phyloP scores from a whole-genome alignment of 2,797 vertebrate species.

The Tragopan temminckii region DNA sequence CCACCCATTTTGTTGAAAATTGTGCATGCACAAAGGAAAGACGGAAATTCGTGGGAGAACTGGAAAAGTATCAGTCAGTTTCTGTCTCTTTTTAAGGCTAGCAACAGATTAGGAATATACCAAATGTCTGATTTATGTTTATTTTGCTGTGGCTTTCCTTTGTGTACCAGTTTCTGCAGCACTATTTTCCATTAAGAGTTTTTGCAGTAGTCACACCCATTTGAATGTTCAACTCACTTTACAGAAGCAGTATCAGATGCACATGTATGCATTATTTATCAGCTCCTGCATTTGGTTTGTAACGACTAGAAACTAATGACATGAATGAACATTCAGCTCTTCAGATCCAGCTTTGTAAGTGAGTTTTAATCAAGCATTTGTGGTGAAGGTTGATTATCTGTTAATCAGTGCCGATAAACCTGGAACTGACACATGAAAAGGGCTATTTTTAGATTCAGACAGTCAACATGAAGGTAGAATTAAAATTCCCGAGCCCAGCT shows the following conservation, averaged over 20 bases:
- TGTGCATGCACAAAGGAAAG: background rate
- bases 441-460: conserved; percentile 66
- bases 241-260: background rate
- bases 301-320: background rate
- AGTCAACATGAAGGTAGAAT: conserved; percentile 30
- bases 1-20: background rate
- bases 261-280: background rate
- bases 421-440: conserved; percentile 55
- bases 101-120: background rate
- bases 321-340: conserved; percentile 5
- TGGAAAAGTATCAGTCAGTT: background rate
- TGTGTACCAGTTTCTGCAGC: background rate
- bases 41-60: background rate
- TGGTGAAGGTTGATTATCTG: conserved; percentile 53
- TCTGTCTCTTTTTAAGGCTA: background rate
- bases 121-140: background rate
- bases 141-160: background rate
- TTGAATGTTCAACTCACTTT: background rate
- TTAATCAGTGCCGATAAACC: conserved; percentile 67
- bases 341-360: conserved; percentile 42
- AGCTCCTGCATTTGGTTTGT: background rate
- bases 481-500: conserved; percentile 61
- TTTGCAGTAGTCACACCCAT: background rate
- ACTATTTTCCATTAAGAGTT: background rate
- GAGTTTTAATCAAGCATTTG: conserved; percentile 72